These are phyloP conservation scores for Muraenolepis orangiensis DNA, from an alignment of 2,797 vertebrate species.

Conservation along the genomic window DNA sequence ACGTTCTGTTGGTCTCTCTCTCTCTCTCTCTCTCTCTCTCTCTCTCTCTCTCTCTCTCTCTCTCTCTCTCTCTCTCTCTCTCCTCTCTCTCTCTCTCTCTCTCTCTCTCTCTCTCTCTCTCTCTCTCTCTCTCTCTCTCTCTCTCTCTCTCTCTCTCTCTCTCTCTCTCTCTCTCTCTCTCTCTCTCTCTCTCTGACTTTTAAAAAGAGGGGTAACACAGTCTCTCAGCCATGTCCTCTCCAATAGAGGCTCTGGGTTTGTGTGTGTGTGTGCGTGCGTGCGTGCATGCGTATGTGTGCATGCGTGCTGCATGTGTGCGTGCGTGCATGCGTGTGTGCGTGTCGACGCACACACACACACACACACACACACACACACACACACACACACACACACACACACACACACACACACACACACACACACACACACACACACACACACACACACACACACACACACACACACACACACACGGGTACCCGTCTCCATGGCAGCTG, in stretches of 20 bases:
- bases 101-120: conserved; percentile 63
- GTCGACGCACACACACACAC: too few species aligned
- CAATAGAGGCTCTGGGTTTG: too few species aligned
- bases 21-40: conserved; percentile 64
- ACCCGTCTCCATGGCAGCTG: conserved; percentile 65
- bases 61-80: conserved; percentile 59
- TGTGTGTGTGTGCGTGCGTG: too few species aligned
- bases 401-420: too few species aligned
- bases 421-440: too few species aligned
- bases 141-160: conserved; percentile 63
- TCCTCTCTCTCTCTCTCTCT: conserved; percentile 57
- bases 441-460: too few species aligned
- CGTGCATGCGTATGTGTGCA: too few species aligned
- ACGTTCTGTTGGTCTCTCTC: conserved; percentile 51
- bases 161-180: conserved; percentile 63
- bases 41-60: conserved; percentile 60
- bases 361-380: too few species aligned
- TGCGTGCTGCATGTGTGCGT: not conserved
- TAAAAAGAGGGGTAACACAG: conserved; percentile 27
- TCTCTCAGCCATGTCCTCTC: conserved; percentile 48
- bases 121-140: conserved; percentile 62
- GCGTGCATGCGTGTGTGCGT: too few species aligned
- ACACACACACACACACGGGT: conserved; percentile 53
- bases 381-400: too few species aligned
- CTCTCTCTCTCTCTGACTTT: conserved; percentile 60